Evolutionary conservation across 2,113 vertebrate genomes (phyloP), one percentile per base, ranked within the genome.

Genomic region (Urocitellus parryii): DNA sequence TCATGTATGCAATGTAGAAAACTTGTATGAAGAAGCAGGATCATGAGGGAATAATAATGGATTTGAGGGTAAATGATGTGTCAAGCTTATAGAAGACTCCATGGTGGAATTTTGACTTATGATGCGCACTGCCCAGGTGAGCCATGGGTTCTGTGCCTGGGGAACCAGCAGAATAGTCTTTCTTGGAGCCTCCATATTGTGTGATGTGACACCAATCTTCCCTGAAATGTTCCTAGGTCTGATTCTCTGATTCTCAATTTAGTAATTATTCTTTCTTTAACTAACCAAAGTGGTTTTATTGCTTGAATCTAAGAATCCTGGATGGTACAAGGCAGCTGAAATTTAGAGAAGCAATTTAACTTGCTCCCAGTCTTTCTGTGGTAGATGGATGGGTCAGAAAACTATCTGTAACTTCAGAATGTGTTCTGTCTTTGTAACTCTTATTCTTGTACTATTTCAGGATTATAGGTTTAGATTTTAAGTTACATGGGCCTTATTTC

Each of bases 131-230:
- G 3, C 79, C 5, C 56, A 2, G 20, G 27, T 61, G 79, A 34
- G n/a, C 13, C 51, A 5, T 37, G 45, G 1, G 3, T 1, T 65
- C 1, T 34, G 12, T 61, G 42, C 32, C 32, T 45, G 24, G 20
- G 45, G 5, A 13, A 45, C 12, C 24, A 83, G 17, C 11, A 18
- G 0, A 11, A 5, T 27, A 27, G 16, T 32, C 16, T 17, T 29
- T 58, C 20, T 58, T 78, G 4, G 1, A 6, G 3, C 7, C 67
- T 16, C 12, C 10, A 4, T 16, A 20, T 20, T 56, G 29, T 16
- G 11, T 51, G 39, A 68, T 1, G 0, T 2, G 25, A 2, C 16
- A 20, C 16, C 27, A 1, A 2, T 51, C 39, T 34, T 80, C 29
- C 5, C 65, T 70, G 7, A 4, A 8, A 68, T 29, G 22, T 45